Evolutionary conservation across 2,888 invertebrate genomes (phyloP), one percentile per base, ranked within the genome.

Genomic region (Hyalella azteca): DNA sequence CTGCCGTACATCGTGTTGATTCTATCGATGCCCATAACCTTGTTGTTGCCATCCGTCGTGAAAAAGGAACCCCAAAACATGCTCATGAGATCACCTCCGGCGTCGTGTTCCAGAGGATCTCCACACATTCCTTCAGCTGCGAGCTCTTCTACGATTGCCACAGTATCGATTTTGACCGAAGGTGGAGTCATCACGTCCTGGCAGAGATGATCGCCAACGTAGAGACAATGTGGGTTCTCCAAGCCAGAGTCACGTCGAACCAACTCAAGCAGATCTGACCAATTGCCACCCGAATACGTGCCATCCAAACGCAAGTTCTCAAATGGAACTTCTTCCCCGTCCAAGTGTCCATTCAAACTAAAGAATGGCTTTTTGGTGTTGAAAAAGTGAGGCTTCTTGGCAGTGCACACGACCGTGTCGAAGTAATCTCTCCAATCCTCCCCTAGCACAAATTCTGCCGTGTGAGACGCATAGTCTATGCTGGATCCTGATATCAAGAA

Each of bases 341-440:
- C 82, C 39, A 59, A 79, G 9, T 78, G 73, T 13, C 81, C 83
- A 2, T 79, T 79, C 2, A 80, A 40, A 19, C 15, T 45, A 41
- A 77, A 78, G 73, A 84, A 84, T 19, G 84, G 82, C n/a, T 78
- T 73, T 4, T 78, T 66, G 0, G 60, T 60, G 39, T 77, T 81
- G 85, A 94, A 94, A 87, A 94, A 94, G 0, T 91, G 92, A 0
- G 94, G 94, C 86, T 94, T 94, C 85, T 91, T 91, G 0, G 93
- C 92, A 87, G 90, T 92, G 85, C 91, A 92, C 0, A 93, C 87
- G 4, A 92, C 89, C 60, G 92, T 88, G 86, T 93, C 92, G 86
- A 93, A 93, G 36, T 91, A 88, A 19, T 90, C 88, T 76, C 87
- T 89, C 93, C 93, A 93, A 84, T 93, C 88, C 15, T 89, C 86